These are phyloP conservation scores for Halcyon chelicuti DNA, from an alignment of 2,797 vertebrate genomes.

Conservation along the genomic window DNA sequence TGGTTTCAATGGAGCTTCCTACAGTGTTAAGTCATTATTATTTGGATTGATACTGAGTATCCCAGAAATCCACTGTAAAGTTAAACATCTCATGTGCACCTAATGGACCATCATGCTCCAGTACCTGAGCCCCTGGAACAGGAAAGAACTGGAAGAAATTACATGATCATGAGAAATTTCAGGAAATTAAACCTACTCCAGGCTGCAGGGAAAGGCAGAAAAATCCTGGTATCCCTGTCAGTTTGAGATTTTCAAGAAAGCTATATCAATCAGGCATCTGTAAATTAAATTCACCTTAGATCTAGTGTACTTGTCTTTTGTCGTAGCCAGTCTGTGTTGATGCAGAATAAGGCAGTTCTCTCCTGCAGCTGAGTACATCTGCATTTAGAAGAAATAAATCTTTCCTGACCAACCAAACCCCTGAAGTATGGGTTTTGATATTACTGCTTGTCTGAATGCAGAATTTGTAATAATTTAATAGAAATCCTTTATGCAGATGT, in stretches of 20 bases:
- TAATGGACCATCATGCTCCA: fast-evolving
- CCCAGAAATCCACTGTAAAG: neutral
- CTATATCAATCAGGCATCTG: neutral
- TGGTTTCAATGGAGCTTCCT: neutral
- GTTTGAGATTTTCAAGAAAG: neutral
- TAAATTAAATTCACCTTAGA: slow-evolving; percentile 22
- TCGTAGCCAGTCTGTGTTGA: neutral
- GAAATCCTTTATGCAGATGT: neutral
- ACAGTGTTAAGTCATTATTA: neutral
- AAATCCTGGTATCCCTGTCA: neutral
- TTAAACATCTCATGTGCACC: neutral
- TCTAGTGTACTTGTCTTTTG: neutral
- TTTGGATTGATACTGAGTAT: neutral
- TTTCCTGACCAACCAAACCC: neutral
- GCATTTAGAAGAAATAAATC: slow-evolving; percentile 30
- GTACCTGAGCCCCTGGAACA: neutral
- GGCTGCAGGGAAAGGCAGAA: neutral
- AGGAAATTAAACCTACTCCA: neutral
- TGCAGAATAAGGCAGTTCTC: slow-evolving; percentile 5
- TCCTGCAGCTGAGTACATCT: neutral
- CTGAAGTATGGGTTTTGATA: slow-evolving; percentile 12
- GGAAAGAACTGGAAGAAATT: neutral
- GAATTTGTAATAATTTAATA: neutral
- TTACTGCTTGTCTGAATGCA: neutral
- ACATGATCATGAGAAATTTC: neutral